Evolutionary conservation across 2,797 vertebrate species (phyloP).

Genomic region (Falco berigora): DNA sequence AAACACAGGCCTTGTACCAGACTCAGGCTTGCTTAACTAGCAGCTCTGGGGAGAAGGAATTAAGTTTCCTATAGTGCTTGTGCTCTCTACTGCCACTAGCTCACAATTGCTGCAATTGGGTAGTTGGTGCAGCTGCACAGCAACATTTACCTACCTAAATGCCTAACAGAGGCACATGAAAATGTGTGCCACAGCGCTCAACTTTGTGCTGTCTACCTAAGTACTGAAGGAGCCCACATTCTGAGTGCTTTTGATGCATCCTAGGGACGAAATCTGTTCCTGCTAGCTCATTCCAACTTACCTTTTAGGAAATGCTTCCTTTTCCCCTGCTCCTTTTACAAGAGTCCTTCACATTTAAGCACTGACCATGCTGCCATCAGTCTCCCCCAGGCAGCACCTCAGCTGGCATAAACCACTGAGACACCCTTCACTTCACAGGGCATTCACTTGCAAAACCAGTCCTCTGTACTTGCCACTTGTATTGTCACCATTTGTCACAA

Average conservation of each 20-base stretch:
- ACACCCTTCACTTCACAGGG: not conserved
- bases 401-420: not conserved
- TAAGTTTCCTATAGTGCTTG: not conserved
- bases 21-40: not conserved
- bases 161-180: not conserved
- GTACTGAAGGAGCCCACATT: not conserved
- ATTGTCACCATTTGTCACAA: not conserved
- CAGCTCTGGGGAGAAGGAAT: not conserved
- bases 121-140: not conserved
- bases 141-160: accelerated
- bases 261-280: not conserved
- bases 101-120: not conserved
- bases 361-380: not conserved
- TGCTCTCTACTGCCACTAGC: not conserved
- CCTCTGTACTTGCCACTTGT: not conserved
- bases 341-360: not conserved
- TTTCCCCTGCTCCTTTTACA: not conserved
- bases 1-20: not conserved
- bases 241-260: not conserved
- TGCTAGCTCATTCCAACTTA: not conserved
- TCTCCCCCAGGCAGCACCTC: not conserved
- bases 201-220: not conserved
- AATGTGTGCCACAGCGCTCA: not conserved
- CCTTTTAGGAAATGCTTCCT: not conserved
- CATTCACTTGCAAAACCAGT: not conserved